Evolutionary conservation across 2,113 vertebrate species (phyloP).

Genomic region (Sporophila hypoxantha): DNA sequence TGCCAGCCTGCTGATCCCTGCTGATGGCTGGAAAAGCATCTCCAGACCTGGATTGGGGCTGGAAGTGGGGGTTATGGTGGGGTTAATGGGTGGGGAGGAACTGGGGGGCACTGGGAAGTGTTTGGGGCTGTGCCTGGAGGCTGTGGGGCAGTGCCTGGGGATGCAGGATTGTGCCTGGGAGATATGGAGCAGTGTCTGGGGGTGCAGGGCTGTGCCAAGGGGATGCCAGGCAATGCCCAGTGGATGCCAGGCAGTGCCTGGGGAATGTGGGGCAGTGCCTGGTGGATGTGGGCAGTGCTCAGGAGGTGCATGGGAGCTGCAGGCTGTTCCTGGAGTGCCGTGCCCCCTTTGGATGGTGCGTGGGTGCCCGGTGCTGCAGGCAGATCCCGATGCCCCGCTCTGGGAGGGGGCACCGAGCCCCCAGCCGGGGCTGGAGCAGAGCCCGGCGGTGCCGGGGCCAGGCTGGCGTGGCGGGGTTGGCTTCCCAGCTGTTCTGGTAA

Average conservation of each 20-base stretch:
- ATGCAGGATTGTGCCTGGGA: too few relatives aligned
- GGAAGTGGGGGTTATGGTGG: accelerated
- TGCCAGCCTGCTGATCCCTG: background rate
- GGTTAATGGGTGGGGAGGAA: background rate
- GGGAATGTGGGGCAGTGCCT: background rate
- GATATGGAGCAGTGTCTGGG: too few relatives aligned
- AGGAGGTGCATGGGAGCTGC: too few relatives aligned
- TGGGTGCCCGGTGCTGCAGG: background rate
- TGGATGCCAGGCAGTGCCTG: accelerated
- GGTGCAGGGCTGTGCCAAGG: accelerated
- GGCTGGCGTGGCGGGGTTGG: background rate
- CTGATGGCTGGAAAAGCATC: accelerated
- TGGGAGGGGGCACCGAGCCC: background rate
- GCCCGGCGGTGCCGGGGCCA: background rate
- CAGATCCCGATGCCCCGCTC: background rate
- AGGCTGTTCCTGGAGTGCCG: background rate
- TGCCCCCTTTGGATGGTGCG: background rate
- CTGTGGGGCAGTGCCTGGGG: background rate
- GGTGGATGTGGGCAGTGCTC: background rate
- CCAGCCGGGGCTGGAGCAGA: background rate
- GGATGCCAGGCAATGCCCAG: accelerated
- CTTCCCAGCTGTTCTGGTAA: conserved; percentile 63
- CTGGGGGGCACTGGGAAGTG: background rate
- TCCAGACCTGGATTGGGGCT: background rate
- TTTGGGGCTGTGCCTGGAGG: background rate